Evolutionary conservation across 1,140 invertebrate species (phyloP).

Genomic region (Drosophila kohkoa): DNA sequence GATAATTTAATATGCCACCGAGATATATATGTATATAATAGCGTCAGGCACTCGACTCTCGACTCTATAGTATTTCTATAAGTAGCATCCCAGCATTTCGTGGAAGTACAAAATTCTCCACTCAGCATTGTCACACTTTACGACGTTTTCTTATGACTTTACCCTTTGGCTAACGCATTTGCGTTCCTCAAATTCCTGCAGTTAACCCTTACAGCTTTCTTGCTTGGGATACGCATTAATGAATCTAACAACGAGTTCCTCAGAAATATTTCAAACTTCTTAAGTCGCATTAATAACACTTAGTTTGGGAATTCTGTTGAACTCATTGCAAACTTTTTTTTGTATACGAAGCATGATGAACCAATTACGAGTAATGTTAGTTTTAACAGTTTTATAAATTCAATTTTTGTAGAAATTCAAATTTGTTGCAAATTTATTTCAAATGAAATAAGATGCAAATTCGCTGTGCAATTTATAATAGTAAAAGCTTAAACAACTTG

Average conservation of each 20-base stretch:
- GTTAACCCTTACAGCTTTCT: not conserved
- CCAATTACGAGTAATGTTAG: too few species aligned
- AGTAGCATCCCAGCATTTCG: not conserved
- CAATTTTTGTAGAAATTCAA: not conserved
- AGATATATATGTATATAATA: not conserved
- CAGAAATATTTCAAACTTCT: not conserved
- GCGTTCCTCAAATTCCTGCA: not conserved
- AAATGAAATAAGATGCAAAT: too few species aligned
- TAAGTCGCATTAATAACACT: too few species aligned
- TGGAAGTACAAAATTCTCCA: not conserved
- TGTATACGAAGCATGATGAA: too few species aligned
- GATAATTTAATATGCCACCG: conserved; percentile 7
- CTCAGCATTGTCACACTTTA: not conserved
- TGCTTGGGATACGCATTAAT: not conserved
- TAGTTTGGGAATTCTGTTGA: too few species aligned
- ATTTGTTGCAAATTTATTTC: too few species aligned
- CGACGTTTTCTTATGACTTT: not conserved
- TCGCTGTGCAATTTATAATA: too few species aligned
- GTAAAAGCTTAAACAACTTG: too few species aligned
- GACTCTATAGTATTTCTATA: not conserved
- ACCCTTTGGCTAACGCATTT: not conserved
- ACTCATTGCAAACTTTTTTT: too few species aligned
- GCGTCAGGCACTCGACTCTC: not conserved
- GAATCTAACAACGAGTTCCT: not conserved
- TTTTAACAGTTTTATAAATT: too few species aligned